phyloP scores from a whole-genome alignment of 2,888 invertebrate species.

The Andrena bucephala region DNA sequence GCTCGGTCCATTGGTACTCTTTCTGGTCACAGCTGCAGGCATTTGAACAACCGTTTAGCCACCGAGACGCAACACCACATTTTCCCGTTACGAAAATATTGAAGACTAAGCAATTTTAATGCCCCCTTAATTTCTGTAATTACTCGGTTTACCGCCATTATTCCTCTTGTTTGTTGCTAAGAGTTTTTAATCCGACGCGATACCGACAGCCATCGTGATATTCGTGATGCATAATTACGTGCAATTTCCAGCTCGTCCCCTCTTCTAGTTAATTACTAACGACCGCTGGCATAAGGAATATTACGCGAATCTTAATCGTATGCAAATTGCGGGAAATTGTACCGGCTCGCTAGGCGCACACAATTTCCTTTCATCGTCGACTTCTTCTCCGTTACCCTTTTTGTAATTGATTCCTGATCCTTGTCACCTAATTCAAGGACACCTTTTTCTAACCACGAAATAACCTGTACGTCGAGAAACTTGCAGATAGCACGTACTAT shows the following conservation, averaged over 20 bases:
- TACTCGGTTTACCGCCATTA: conserved; percentile 2
- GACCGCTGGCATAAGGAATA: conserved; percentile 2
- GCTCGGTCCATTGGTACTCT: too few species aligned
- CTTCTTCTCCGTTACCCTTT: neutral
- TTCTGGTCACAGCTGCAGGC: neutral
- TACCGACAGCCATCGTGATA: neutral
- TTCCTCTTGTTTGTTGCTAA: conserved; percentile 7
- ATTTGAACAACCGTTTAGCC: neutral
- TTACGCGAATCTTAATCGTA: conserved; percentile 13
- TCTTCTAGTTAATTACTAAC: conserved; percentile 11
- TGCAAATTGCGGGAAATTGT: conserved; percentile 4
- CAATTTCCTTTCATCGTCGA: neutral
- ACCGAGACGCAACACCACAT: neutral
- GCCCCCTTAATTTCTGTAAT: conserved; percentile 36
- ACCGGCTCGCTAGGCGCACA: neutral
- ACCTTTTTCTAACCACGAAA: neutral
- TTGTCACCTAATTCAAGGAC: conserved; percentile 8
- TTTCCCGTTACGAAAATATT: conserved; percentile 34
- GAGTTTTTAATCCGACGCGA: conserved; percentile 9
- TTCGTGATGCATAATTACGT: conserved; percentile 4
- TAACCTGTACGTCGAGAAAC: too few species aligned
- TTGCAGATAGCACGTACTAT: too few species aligned
- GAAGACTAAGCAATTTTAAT: conserved; percentile 25
- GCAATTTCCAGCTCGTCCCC: conserved; percentile 18
- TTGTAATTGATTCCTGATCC: conserved; percentile 11